A percentile compares a stretch with the other conserved stretches of the same genome.
Evolutionary conservation across 2,797 vertebrate species (phyloP).

Genomic region (Percopsis omiscomaycus): DNA sequence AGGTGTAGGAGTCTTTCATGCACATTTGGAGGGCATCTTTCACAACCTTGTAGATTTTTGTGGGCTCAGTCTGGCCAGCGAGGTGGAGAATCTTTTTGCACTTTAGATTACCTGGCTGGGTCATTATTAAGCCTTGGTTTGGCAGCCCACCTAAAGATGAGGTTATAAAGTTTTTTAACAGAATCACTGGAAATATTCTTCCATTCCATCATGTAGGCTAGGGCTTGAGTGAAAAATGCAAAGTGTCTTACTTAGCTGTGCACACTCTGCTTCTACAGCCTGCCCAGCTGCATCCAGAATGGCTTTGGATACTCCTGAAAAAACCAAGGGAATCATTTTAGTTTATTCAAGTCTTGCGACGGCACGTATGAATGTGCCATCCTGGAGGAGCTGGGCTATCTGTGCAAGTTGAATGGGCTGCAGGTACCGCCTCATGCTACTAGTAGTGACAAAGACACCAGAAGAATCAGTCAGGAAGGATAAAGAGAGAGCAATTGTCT

Average conservation of each 20-base stretch:
- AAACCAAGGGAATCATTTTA: neutral
- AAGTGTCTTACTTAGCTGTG: slow-evolving; percentile 55
- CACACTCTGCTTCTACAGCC: slow-evolving; percentile 64
- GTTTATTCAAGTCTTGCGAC: too few species aligned
- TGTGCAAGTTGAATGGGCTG: too few species aligned
- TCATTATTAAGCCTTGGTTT: slow-evolving; percentile 64
- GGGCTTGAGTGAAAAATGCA: neutral
- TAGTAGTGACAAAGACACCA: too few species aligned
- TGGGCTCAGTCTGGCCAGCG: slow-evolving; percentile 38
- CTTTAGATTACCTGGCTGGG: slow-evolving; percentile 72
- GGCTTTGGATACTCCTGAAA: slow-evolving; percentile 78
- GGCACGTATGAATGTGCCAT: too few species aligned
- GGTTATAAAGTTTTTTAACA: too few species aligned
- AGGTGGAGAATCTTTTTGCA: slow-evolving; percentile 77
- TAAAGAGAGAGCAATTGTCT: too few species aligned
- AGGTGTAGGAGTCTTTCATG: slow-evolving; percentile 48
- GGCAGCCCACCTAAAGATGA: slow-evolving; percentile 49
- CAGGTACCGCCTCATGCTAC: too few species aligned
- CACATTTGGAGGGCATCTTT: slow-evolving; percentile 57
- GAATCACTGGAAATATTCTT: neutral
- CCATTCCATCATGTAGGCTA: neutral
- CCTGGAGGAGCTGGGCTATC: too few species aligned
- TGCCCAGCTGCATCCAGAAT: slow-evolving; percentile 75
- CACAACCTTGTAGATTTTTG: slow-evolving; percentile 46
- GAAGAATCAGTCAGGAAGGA: too few species aligned